phyloP scores from a whole-genome alignment of 2,797 vertebrate species.

The Thripadectes ignobilis region DNA sequence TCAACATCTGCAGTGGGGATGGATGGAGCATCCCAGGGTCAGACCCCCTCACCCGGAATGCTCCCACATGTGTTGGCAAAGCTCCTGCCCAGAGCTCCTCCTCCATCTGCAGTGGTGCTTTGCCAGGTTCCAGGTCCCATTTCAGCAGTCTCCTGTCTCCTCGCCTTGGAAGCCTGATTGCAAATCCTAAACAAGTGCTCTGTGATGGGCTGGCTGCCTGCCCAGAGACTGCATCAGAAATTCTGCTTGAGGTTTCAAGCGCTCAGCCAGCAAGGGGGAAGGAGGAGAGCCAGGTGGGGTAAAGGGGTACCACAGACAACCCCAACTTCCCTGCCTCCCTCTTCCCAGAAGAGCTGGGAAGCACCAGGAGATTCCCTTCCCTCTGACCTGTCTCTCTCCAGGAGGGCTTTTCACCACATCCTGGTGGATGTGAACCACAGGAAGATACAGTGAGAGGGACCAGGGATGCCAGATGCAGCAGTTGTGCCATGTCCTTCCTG shows the following conservation, averaged over 20 bases:
- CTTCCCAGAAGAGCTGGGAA: background rate
- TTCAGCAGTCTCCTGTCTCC: slow-evolving; percentile 13
- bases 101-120: slow-evolving; percentile 56
- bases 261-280: background rate
- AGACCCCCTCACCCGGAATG: background rate
- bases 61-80: background rate
- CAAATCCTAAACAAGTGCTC: slow-evolving; percentile 23
- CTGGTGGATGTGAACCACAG: background rate
- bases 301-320: background rate
- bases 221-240: slow-evolving; percentile 62
- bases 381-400: background rate
- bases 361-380: background rate
- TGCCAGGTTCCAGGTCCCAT: slow-evolving; percentile 40
- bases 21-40: background rate
- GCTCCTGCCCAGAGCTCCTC: background rate
- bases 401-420: background rate
- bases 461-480: background rate
- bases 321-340: background rate
- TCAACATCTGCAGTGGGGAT: slow-evolving; percentile 23
- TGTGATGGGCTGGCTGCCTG: slow-evolving; percentile 25
- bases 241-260: slow-evolving; percentile 13
- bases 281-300: background rate
- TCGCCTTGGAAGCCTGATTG: slow-evolving; percentile 5
- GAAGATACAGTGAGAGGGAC: background rate
- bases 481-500: background rate